Base-by-base conservation (phyloP, 2,797 vertebrate genomes). In the Halcyon chelicuti region DNA sequence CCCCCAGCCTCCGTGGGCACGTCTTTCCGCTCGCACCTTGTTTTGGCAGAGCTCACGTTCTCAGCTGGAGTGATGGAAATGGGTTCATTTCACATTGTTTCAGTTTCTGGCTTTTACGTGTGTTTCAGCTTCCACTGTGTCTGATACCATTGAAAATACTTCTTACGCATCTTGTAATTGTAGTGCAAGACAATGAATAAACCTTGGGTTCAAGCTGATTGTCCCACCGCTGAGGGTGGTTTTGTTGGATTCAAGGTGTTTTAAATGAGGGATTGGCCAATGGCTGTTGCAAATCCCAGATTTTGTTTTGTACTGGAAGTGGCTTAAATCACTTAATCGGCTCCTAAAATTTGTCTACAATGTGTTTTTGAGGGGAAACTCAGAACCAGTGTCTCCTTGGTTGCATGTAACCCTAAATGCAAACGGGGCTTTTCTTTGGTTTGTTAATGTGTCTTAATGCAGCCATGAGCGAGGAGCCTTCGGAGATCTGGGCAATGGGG, bases 301-400 rank as follows among this genome's bases (percentile, higher is more conserved):
- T 79, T 92, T 83, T 92, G n/a, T 67, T 75, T 78, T 71, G 28
- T 42, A 19, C 10, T 61, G 33, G 89, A 76, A 62, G 58, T 80
- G 83, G 78, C 55, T 96, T 88, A 86, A 90, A n/a, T 68, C 44
- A 70, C 61, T 97, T 94, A 90, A 73, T 67, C 1, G 2, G 9
- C 29, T 88, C 57, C 81, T 86, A 79, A 11, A 93, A 82, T 52
- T 91, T 91, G 77, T 71, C 86, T 90, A 1, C 49, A 16, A 18
- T 85, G 79, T 93, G 88, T 82, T 96, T 93, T 92, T 72, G 90
- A 96, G 74, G 71, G 18, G 44, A 74, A 68, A 77, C 68, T 92
- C 10, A 4, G 58, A 77, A 39, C 29, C 2, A 1, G 55, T 21
- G 68, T 95, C 83, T 86, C 85, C 78, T 81, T 66, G 42, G 42